Conservation (phyloP, 2,113 vertebrate genomes). For the Nerophis lumbriciformis region DNA sequence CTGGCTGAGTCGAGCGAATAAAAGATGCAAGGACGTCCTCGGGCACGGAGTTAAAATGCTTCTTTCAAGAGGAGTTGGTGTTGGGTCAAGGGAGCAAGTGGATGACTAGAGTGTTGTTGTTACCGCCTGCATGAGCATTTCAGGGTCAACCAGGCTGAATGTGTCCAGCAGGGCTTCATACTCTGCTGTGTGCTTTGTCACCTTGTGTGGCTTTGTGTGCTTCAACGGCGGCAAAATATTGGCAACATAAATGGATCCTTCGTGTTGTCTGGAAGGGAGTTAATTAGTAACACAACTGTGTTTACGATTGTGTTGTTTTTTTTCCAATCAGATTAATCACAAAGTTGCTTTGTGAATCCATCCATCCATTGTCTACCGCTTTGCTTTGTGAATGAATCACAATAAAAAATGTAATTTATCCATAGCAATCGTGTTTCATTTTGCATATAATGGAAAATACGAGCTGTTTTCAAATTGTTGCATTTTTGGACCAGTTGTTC, state of each 20-base stretch:
- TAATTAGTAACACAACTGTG: not conserved
- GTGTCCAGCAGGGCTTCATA: not conserved
- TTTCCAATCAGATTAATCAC: too few species aligned
- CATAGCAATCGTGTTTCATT: too few species aligned
- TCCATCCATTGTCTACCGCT: too few species aligned
- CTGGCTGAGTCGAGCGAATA: not conserved
- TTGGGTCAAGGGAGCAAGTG: not conserved
- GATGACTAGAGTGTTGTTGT: not conserved
- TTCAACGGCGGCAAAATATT: not conserved
- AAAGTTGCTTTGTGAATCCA: too few species aligned
- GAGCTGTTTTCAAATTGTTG: too few species aligned
- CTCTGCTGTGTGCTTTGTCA: not conserved
- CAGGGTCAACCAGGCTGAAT: not conserved
- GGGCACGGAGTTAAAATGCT: not conserved
- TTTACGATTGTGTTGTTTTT: not conserved
- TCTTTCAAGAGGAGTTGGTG: not conserved
- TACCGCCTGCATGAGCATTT: constrained; percentile 4
- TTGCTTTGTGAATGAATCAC: too few species aligned
- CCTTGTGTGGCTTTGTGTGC: too few species aligned
- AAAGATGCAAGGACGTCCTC: not conserved
- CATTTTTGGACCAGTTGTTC: too few species aligned
- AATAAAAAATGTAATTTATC: too few species aligned
- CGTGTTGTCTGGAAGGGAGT: not conserved
- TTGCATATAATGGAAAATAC: too few species aligned
- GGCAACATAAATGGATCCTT: not conserved